Conservation (phyloP, 2,797 vertebrate species). For the Pantherophis alleghaniensis region DNA sequence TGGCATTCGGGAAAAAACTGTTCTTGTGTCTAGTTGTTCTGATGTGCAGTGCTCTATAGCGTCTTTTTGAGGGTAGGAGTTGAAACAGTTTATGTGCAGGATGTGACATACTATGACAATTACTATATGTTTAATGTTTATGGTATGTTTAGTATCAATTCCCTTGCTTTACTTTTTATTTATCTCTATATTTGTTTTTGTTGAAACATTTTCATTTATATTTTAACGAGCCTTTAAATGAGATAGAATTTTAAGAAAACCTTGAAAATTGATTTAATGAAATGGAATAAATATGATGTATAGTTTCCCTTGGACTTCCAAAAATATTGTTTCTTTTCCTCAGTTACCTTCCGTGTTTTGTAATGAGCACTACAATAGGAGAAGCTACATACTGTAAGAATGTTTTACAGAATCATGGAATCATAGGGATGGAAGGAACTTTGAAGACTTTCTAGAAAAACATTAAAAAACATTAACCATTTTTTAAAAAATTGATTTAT, state of each 20-base stretch:
- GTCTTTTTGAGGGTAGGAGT: too few relatives aligned
- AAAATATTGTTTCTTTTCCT: neutral
- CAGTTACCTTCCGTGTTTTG: neutral
- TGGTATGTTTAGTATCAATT: neutral
- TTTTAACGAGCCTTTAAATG: neutral
- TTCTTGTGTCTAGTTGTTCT: too few relatives aligned
- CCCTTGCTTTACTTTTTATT: neutral
- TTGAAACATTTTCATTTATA: neutral
- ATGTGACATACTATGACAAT: neutral
- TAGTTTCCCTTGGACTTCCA: neutral
- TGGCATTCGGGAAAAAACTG: too few relatives aligned
- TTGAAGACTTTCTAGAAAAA: neutral
- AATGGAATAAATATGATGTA: neutral
- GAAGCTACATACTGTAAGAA: neutral
- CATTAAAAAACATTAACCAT: neutral
- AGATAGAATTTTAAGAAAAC: neutral
- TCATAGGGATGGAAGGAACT: neutral
- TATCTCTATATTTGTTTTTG: neutral
- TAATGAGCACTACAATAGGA: neutral
- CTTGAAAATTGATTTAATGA: neutral
- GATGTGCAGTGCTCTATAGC: too few relatives aligned
- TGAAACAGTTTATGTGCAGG: too few relatives aligned
- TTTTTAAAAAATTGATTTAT: too few relatives aligned
- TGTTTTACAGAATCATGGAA: neutral
- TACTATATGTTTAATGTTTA: neutral